Percentiles rank a stretch among this genome's conserved stretches.
These are phyloP conservation scores for Genyomyrus donnyi DNA, from an alignment of 2,113 vertebrate species.

Conservation along the genomic window DNA sequence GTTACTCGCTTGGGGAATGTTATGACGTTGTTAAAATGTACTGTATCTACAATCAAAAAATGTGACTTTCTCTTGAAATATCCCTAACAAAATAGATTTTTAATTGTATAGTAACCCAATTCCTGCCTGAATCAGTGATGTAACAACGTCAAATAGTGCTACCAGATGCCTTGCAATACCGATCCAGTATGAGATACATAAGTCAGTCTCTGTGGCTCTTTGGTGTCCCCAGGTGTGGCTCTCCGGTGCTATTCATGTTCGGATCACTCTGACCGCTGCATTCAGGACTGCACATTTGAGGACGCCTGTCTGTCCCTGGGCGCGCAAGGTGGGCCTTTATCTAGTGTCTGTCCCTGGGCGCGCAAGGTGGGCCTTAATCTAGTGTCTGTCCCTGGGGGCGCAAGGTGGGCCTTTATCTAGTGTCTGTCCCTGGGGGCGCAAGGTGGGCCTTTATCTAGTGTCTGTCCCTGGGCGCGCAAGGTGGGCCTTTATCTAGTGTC, in stretches of 20 bases:
- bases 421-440: conserved; percentile 43
- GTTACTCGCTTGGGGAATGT: background rate
- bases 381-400: conserved; percentile 43
- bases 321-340: too few relatives aligned
- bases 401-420: too few relatives aligned
- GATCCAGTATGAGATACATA: background rate
- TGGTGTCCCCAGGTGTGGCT: conserved; percentile 36
- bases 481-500: conserved; percentile 29
- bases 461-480: conserved; percentile 33
- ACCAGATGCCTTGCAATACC: background rate
- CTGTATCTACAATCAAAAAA: background rate
- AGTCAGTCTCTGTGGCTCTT: background rate
- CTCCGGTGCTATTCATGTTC: conserved; percentile 59
- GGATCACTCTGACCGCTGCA: conserved; percentile 53
- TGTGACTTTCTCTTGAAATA: background rate
- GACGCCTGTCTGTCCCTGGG: conserved; percentile 55
- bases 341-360: too few relatives aligned
- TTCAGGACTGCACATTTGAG: conserved; percentile 58
- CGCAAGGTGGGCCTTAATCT: too few relatives aligned
- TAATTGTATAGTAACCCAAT: background rate
- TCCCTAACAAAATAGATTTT: background rate
- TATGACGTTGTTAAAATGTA: background rate
- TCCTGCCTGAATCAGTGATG: background rate
- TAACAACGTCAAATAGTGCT: background rate
- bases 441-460: conserved; percentile 27